phyloP scores from a whole-genome alignment of 1,140 invertebrate species.

The Riptortus pedestris region DNA sequence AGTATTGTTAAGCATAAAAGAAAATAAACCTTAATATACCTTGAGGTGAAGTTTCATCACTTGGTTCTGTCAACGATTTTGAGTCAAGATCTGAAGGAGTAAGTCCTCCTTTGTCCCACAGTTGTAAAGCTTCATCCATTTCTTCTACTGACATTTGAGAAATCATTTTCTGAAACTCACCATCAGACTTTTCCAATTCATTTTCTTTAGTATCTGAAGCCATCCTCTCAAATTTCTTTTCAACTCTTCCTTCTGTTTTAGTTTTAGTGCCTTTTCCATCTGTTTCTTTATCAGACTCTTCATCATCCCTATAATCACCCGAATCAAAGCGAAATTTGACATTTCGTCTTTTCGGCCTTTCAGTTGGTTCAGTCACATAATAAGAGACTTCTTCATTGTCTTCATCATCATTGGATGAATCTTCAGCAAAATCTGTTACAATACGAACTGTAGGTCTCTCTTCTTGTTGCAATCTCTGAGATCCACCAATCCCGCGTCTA shows the following conservation, averaged over 20 bases:
- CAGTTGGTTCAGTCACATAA: slow-evolving; percentile 28
- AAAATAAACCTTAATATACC: too few species aligned
- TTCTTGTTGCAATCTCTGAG: slow-evolving; percentile 29
- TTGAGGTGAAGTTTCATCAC: slow-evolving; percentile 37
- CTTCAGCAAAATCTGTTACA: slow-evolving; percentile 26
- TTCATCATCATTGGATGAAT: slow-evolving; percentile 27
- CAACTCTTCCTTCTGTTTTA: slow-evolving; percentile 38
- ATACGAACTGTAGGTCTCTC: slow-evolving; percentile 29
- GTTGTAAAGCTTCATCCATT: slow-evolving; percentile 38
- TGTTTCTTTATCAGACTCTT: slow-evolving; percentile 28
- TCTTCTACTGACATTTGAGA: slow-evolving; percentile 42
- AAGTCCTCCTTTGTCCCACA: slow-evolving; percentile 39
- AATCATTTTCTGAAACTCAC: slow-evolving; percentile 41
- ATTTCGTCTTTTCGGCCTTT: slow-evolving; percentile 27
- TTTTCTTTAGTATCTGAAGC: slow-evolving; percentile 37
- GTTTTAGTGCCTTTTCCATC: slow-evolving; percentile 26
- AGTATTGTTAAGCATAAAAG: too few species aligned
- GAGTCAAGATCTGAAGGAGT: slow-evolving; percentile 36
- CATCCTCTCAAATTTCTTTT: slow-evolving; percentile 47
- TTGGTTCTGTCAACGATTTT: slow-evolving; percentile 28
- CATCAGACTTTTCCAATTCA: slow-evolving; percentile 34
- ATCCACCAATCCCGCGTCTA: slow-evolving; percentile 30
- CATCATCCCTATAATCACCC: slow-evolving; percentile 29
- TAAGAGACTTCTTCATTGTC: slow-evolving; percentile 25
- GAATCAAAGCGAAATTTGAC: slow-evolving; percentile 15